A percentile compares a stretch with the other conserved stretches of the same genome.
These are phyloP conservation scores for Cynoglossus semilaevis DNA, from an alignment of 2,113 vertebrate species.

Conservation along the genomic window DNA sequence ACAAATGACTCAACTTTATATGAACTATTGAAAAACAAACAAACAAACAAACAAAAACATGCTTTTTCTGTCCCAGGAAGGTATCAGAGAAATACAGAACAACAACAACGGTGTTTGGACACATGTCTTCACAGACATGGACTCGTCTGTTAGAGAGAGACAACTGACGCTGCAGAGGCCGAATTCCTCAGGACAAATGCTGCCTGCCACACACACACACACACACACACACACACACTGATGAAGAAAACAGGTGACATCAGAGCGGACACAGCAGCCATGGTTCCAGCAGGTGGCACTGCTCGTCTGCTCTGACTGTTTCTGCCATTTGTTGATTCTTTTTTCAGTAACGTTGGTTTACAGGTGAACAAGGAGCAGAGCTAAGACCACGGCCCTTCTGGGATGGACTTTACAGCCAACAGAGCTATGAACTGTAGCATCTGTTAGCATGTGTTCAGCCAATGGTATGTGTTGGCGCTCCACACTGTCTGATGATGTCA, in stretches of 20 bases:
- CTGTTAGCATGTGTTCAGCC: conserved; percentile 44
- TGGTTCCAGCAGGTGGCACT: background rate
- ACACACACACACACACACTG: conserved; percentile 13
- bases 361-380: too few species aligned
- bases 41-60: too few species aligned
- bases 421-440: too few species aligned
- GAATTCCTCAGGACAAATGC: conserved; percentile 23
- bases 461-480: conserved; percentile 53
- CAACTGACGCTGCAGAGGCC: conserved; percentile 20
- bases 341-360: too few species aligned
- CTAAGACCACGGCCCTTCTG: too few species aligned
- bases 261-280: conserved; percentile 26
- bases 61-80: too few species aligned
- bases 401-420: too few species aligned
- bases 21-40: too few species aligned
- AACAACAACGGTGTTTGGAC: too few species aligned
- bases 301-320: conserved; percentile 24
- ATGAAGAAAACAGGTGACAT: conserved; percentile 53
- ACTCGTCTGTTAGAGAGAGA: conserved; percentile 13
- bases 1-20: too few species aligned
- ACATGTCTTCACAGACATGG: too few species aligned
- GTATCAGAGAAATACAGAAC: too few species aligned
- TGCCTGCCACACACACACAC: conserved; percentile 20
- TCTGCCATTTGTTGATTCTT: conserved; percentile 30
- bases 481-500: conserved; percentile 45